Conservation (phyloP, 2,113 vertebrate genomes). For the Kryptolebias marmoratus region DNA sequence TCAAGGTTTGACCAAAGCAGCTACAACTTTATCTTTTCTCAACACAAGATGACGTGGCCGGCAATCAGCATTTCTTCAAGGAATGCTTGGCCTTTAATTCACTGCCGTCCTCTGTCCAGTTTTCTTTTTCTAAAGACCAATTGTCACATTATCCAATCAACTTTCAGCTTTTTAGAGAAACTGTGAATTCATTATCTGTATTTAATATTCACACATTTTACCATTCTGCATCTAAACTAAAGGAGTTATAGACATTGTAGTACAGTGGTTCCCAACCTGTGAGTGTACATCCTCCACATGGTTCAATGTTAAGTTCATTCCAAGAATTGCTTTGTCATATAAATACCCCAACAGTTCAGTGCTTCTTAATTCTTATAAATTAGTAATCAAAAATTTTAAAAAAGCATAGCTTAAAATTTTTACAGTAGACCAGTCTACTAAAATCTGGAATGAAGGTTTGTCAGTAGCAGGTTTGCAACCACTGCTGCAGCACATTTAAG, state of each 20-base stretch:
- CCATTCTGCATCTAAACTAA: background rate
- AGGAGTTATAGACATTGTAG: background rate
- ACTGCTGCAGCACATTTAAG: background rate
- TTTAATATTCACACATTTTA: slow-evolving; percentile 19
- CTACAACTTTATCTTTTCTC: too few species aligned
- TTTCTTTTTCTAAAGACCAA: too few species aligned
- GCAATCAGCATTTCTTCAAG: too few species aligned
- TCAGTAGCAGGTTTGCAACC: slow-evolving; percentile 24
- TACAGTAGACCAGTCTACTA: too few species aligned
- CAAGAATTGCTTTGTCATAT: background rate
- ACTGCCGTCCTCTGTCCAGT: too few species aligned
- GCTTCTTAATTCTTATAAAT: too few species aligned
- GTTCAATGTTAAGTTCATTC: background rate
- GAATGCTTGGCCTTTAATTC: too few species aligned
- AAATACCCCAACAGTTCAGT: too few species aligned
- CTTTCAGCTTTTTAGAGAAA: background rate
- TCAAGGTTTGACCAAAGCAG: too few species aligned
- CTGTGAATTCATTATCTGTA: background rate
- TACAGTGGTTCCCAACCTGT: slow-evolving; percentile 27
- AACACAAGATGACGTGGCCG: too few species aligned
- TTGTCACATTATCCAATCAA: background rate
- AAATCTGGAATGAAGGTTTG: background rate
- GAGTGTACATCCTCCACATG: background rate
- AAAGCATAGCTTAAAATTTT: background rate
- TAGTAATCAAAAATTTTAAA: too few species aligned